Conservation (phyloP, 2,113 vertebrate genomes). For the Psittacara wagleri region DNA sequence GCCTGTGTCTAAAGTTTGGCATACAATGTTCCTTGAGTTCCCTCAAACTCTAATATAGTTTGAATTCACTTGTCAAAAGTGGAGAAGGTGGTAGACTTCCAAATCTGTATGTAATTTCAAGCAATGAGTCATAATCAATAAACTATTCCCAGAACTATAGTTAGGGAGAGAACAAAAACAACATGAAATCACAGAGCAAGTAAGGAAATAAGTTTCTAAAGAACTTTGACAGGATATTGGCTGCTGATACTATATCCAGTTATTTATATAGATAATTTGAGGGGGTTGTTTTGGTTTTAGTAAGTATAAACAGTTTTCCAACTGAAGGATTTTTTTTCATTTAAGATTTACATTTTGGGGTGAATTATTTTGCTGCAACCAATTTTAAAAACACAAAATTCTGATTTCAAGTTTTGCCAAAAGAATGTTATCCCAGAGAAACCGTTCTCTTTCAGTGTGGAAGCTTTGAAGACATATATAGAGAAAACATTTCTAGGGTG, state of each 20-base stretch:
- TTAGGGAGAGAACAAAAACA: slow-evolving; percentile 15
- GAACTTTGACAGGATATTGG: background rate
- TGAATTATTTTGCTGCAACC: background rate
- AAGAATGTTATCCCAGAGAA: background rate
- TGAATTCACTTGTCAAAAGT: slow-evolving; percentile 3
- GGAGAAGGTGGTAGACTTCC: background rate
- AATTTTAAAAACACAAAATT: background rate
- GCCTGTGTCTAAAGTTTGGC: background rate
- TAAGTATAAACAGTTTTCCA: background rate
- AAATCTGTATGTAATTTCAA: slow-evolving; percentile 18
- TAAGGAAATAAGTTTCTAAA: slow-evolving; percentile 20
- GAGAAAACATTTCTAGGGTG: background rate
- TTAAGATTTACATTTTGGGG: background rate
- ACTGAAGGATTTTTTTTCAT: background rate
- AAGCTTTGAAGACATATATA: background rate
- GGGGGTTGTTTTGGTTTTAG: background rate
- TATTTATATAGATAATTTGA: background rate
- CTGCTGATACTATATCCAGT: background rate
- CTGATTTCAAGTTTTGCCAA: background rate
- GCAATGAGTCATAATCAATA: slow-evolving; percentile 42
- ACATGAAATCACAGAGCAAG: slow-evolving; percentile 35
- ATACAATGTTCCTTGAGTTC: background rate
- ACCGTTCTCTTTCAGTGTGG: background rate
- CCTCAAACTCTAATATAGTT: background rate
- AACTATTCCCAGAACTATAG: slow-evolving; percentile 27